Evolutionary conservation across 1,140 invertebrate species (phyloP).

Genomic region (Danaus melanippus): DNA sequence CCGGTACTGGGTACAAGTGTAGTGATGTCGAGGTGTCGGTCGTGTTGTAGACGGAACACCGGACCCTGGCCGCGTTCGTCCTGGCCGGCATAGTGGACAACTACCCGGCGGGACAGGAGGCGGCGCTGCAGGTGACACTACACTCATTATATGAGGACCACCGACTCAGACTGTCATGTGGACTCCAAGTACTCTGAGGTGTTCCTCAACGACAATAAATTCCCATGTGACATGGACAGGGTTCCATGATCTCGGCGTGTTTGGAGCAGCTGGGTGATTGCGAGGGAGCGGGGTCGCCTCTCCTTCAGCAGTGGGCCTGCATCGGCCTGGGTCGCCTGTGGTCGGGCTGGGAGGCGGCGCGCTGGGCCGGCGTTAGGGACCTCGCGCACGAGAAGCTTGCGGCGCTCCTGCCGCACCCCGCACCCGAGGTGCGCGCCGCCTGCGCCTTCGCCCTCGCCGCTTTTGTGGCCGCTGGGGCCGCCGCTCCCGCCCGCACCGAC

Average conservation of each 20-base stretch:
- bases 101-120: slow-evolving; percentile 89
- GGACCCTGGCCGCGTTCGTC: slow-evolving; percentile 93
- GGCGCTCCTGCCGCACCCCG: slow-evolving; percentile 82
- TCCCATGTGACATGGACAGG: slow-evolving; percentile 65
- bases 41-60: slow-evolving; percentile 81
- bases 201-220: too few relatives aligned
- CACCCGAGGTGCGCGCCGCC: slow-evolving; percentile 91
- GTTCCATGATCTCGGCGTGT: slow-evolving; percentile 90
- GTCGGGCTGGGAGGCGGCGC: slow-evolving; percentile 93
- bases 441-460: slow-evolving; percentile 91
- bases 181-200: too few relatives aligned
- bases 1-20: background rate
- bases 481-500: slow-evolving; percentile 79
- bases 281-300: slow-evolving; percentile 73
- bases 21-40: slow-evolving; percentile 13
- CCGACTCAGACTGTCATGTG: too few relatives aligned
- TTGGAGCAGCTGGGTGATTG: slow-evolving; percentile 82
- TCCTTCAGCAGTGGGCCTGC: slow-evolving; percentile 91
- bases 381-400: slow-evolving; percentile 95
- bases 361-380: slow-evolving; percentile 97
- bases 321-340: slow-evolving; percentile 95
- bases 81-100: slow-evolving; percentile 93
- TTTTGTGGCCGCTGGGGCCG: slow-evolving; percentile 38
- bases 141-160: too few relatives aligned
- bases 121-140: slow-evolving; percentile 75